Conservation (phyloP, 2,888 invertebrate species). For the Acrocera orbiculus region DNA sequence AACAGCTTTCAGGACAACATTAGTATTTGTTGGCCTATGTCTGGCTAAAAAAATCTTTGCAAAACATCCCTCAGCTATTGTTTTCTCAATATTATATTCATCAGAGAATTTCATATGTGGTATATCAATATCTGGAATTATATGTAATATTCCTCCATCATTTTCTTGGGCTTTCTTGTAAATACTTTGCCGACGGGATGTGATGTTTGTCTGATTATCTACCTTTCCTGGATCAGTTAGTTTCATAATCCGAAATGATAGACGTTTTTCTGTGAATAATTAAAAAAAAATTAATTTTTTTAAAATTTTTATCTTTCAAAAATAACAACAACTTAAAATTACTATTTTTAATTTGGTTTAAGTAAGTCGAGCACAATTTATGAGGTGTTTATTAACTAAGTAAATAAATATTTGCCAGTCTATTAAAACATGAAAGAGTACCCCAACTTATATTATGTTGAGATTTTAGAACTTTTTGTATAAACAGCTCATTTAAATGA, state of each 20-base stretch:
- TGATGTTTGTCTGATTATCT: too few species aligned
- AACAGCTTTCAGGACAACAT: slow-evolving; percentile 51
- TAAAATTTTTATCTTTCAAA: too few species aligned
- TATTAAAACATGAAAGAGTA: too few species aligned
- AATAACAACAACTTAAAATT: too few species aligned
- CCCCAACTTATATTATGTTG: too few species aligned
- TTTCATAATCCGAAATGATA: slow-evolving; percentile 16
- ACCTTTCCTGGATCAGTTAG: slow-evolving; percentile 14
- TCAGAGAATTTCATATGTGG: slow-evolving; percentile 35
- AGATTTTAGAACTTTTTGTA: too few species aligned
- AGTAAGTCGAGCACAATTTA: too few species aligned
- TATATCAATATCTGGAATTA: slow-evolving; percentile 36
- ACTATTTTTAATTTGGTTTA: too few species aligned
- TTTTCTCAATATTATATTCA: slow-evolving; percentile 46
- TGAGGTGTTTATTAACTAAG: too few species aligned
- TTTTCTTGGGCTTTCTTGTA: slow-evolving; percentile 24
- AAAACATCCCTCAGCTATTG: slow-evolving; percentile 50
- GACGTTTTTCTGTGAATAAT: slow-evolving; percentile 10
- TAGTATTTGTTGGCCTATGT: slow-evolving; percentile 39
- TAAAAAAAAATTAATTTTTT: not conserved
- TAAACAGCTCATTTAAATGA: too few species aligned
- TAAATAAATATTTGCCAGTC: too few species aligned
- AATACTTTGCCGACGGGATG: slow-evolving; percentile 29
- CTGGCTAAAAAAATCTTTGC: slow-evolving; percentile 47
- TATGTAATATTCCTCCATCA: slow-evolving; percentile 33